phyloP scores from a whole-genome alignment of 2,113 vertebrate species.

The Plectropomus leopardus region DNA sequence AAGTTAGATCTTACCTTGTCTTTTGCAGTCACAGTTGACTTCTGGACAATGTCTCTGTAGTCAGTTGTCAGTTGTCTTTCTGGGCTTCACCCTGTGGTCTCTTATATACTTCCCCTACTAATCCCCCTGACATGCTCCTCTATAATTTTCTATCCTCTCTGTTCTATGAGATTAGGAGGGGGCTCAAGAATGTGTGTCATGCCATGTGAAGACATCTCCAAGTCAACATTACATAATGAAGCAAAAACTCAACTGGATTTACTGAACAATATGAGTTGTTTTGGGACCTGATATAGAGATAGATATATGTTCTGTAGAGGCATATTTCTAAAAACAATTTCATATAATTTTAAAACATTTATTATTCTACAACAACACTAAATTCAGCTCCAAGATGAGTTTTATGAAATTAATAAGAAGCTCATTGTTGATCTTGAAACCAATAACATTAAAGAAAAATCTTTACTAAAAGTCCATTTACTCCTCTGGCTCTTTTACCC shows the following conservation, averaged over 20 bases:
- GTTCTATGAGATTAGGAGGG: constrained; percentile 36
- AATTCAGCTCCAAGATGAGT: neutral
- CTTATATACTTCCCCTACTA: constrained; percentile 62
- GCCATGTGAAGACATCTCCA: constrained; percentile 5
- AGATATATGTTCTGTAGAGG: rapidly evolving
- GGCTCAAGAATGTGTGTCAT: constrained; percentile 2
- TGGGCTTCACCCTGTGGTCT: neutral
- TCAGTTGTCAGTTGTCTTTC: constrained; percentile 16
- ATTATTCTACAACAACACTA: neutral
- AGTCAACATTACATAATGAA: constrained; percentile 63
- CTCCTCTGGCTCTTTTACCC: too few relatives aligned
- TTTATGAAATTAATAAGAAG: neutral
- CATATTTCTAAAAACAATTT: neutral
- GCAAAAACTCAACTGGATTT: neutral
- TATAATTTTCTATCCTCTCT: neutral
- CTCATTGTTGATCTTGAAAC: neutral
- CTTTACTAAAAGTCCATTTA: neutral
- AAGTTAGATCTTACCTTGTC: constrained; percentile 60
- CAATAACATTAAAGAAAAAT: neutral
- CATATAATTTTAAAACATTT: neutral
- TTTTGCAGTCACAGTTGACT: constrained; percentile 2
- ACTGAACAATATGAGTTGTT: neutral
- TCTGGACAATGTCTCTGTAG: constrained; percentile 8
- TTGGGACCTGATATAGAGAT: neutral
- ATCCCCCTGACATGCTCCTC: constrained; percentile 44